Base-by-base conservation (phyloP, 2,113 vertebrate species). In the Alethe diademata region DNA sequence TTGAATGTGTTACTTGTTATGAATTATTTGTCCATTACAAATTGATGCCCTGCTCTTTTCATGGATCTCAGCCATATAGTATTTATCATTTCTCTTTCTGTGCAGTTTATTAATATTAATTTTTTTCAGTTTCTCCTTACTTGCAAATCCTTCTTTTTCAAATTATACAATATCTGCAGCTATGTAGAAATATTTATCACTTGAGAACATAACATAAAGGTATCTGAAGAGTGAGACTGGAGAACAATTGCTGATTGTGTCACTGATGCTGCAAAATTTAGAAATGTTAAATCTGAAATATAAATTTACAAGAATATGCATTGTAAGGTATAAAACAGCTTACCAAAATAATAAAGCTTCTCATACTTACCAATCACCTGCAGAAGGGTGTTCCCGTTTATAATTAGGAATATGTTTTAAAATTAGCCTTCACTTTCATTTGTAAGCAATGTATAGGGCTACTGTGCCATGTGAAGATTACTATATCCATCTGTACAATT, bases 1-100 rank as follows among this genome's bases (percentile, higher is more conserved):
- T 92, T 78, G 78, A 93, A 66, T 89, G 45, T 62, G 81, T 88
- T 94, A 88, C 60, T 95, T 82, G 62, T 86, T 94, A 86, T 88
- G 64, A 97, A 71, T 90, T 96, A 94, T 96, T 96, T 94, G 78
- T 66, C 64, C 69, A 75, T 91, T 95, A 89, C 24, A 91, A 95
- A 92, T 67, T 71, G 86, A 97, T 62, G 40, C 19, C 43, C 18
- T 76, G 74, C 60, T 96, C 67, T 93, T 78, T 72, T 74, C 60
- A 11, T 88, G 85, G 85, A 73, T 86, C 62, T 60, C 28, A 90
- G 75, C 67, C 78, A 80, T 79, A 70, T 6, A 86, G 58, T 66
- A 95, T 78, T 94, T 94, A 64, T 88, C 18, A 90, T 91, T 87
- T 95, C 51, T 88, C 19, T 76, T 83, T 78, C 73, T 74, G 19